A percentile compares a stretch with the other conserved stretches of the same genome.
Evolutionary conservation across 2,113 vertebrate genomes (phyloP).

Genomic region (Pantherophis guttatus): DNA sequence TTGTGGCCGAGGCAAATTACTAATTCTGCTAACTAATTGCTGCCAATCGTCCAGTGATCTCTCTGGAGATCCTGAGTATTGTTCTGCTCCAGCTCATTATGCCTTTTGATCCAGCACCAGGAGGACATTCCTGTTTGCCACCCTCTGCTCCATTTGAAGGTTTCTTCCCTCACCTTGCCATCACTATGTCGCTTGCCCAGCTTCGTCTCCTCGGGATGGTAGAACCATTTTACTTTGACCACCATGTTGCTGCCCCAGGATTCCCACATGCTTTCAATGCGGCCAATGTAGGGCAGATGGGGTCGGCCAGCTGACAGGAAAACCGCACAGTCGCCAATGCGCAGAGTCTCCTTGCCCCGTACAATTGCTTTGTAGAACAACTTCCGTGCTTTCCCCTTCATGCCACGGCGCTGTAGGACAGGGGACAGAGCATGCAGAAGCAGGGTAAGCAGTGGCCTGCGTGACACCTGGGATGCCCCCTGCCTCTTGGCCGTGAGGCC

Average conservation of each 20-base stretch:
- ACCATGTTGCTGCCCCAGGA: slow-evolving; percentile 98
- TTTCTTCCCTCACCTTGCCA: slow-evolving; percentile 80
- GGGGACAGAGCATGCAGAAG: not conserved
- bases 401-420: slow-evolving; percentile 83
- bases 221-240: slow-evolving; percentile 98
- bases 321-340: slow-evolving; percentile 92
- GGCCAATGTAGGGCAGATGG: slow-evolving; percentile 92
- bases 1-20: not conserved
- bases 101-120: not conserved
- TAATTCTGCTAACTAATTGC: not conserved
- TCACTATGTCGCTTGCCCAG: slow-evolving; percentile 90
- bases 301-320: slow-evolving; percentile 93
- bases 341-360: slow-evolving; percentile 88
- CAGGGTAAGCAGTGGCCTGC: not conserved
- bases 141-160: not conserved
- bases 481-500: rapidly evolving
- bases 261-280: slow-evolving; percentile 97
- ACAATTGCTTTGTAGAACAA: slow-evolving; percentile 97
- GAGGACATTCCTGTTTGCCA: not conserved
- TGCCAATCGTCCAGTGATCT: not conserved
- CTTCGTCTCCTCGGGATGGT: slow-evolving; percentile 96
- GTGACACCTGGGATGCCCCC: rapidly evolving
- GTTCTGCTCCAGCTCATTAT: not conserved
- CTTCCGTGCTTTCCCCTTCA: slow-evolving; percentile 94
- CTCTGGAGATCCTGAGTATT: no score